Evolutionary conservation across 2,888 invertebrate species (phyloP), one percentile per base, ranked within the genome.

Genomic region (Ophioninae sp.): DNA sequence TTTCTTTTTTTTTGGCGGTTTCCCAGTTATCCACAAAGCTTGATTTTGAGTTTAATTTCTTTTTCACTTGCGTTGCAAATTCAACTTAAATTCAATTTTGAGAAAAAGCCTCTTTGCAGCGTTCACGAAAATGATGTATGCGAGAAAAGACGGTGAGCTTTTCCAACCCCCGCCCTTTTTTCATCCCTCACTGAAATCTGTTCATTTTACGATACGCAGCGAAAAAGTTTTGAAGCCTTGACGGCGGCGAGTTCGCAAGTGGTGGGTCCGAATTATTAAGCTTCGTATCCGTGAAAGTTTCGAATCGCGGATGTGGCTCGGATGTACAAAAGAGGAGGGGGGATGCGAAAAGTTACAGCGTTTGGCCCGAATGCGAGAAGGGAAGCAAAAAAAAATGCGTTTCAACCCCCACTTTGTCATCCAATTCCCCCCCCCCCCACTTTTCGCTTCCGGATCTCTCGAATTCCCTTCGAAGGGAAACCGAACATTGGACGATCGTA

Each of bases 401-500:
- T 51, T 9, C 7, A 41, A 9, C 41, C 41, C 41, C 41, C 41
- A 30, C 30, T 30, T 30, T 30, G 30, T 30, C 30, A 30, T 30
- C 30, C 1, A 30, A 30, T 2, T 30, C 58, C 58, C 5, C 9
- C 58, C 58, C 17, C 58, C 58, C 58, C 58, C 58, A 1, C 58
- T 51, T 51, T 51, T 30, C 3, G 2, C 30, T 30, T 30, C 30
- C 30, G 30, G 30, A 30, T 30, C 30, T 30, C 30, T 30, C 30
- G 30, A 30, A 30, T 30, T 13, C 51, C 51, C 13, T 17, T 51
- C 17, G 17, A 51, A 37, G 67, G 72, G 65, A 69, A 20, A 39
- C 44, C 56, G 67, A 61, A 61, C 67, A 72, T 76, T 76, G 71
- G 76, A 67, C 61, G 77, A 72, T 81, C 81, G 67, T 67, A 72